Evolutionary conservation across 2,888 invertebrate species (phyloP).

Genomic region (Agrotis segetum): DNA sequence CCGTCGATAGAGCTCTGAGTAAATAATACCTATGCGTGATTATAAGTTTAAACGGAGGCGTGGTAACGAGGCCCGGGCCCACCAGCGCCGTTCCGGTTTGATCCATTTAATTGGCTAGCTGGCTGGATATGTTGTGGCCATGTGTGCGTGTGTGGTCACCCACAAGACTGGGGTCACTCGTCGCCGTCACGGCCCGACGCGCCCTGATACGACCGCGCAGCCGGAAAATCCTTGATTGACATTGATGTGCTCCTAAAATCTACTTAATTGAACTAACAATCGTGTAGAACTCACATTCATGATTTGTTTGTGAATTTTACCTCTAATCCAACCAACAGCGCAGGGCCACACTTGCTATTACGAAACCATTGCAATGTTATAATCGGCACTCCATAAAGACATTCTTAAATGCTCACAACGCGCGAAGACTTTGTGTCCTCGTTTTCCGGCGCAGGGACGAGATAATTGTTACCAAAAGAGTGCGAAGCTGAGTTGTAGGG

Average conservation of each 20-base stretch:
- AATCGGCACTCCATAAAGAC: constrained; percentile 51
- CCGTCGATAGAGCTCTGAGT: constrained; percentile 1
- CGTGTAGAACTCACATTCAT: constrained; percentile 66
- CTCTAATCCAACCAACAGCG: constrained; percentile 11
- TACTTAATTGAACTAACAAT: constrained; percentile 72
- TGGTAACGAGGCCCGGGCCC: constrained; percentile 51
- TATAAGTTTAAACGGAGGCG: constrained; percentile 53
- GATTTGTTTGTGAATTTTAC: constrained; percentile 23
- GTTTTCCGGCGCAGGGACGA: constrained; percentile 77
- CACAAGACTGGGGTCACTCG: constrained; percentile 69
- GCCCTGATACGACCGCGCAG: constrained; percentile 63
- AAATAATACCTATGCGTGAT: constrained; percentile 19
- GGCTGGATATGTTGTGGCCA: constrained; percentile 51
- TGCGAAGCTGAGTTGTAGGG: constrained; percentile 67
- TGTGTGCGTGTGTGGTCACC: constrained; percentile 67
- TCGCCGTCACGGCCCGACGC: constrained; percentile 68
- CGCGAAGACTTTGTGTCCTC: constrained; percentile 73
- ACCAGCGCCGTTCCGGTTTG: constrained; percentile 79
- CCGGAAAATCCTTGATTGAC: constrained; percentile 80
- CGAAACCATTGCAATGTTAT: constrained; percentile 59
- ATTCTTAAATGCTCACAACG: constrained; percentile 69
- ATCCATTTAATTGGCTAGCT: constrained; percentile 80
- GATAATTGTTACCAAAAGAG: constrained; percentile 84
- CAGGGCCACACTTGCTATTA: constrained; percentile 21
- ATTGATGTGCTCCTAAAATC: constrained; percentile 76